Conservation (phyloP, 2,113 vertebrate genomes). For the Elachura formosa region DNA sequence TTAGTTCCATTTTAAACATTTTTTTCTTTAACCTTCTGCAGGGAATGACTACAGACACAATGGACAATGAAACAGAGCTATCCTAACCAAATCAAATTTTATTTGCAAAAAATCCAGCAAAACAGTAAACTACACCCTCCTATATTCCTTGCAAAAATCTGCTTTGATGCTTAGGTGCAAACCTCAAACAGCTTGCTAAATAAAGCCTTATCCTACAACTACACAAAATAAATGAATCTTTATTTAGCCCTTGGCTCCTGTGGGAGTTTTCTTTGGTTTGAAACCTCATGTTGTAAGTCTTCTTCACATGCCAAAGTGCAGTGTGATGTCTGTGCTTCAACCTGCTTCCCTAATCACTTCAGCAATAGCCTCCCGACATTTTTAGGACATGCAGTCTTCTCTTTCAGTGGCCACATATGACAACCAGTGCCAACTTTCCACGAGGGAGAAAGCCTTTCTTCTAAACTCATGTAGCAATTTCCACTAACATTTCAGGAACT, state of each 20-base stretch:
- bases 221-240: neutral
- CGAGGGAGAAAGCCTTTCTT: neutral
- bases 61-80: neutral
- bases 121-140: neutral
- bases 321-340: neutral
- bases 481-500: neutral
- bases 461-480: conserved; percentile 6
- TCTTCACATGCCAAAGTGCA: neutral
- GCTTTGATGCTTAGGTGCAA: neutral
- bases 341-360: neutral
- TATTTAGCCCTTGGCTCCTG: neutral
- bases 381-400: neutral
- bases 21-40: neutral
- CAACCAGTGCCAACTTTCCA: neutral
- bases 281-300: neutral
- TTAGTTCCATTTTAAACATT: neutral
- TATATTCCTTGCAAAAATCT: neutral
- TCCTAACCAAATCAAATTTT: neutral
- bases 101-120: neutral
- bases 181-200: neutral
- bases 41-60: neutral
- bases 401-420: rapidly evolving
- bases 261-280: neutral
- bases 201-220: neutral
- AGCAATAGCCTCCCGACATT: neutral